These are phyloP conservation scores for Lampris megalopsis DNA, from an alignment of 2,113 vertebrate genomes.

Conservation along the genomic window DNA sequence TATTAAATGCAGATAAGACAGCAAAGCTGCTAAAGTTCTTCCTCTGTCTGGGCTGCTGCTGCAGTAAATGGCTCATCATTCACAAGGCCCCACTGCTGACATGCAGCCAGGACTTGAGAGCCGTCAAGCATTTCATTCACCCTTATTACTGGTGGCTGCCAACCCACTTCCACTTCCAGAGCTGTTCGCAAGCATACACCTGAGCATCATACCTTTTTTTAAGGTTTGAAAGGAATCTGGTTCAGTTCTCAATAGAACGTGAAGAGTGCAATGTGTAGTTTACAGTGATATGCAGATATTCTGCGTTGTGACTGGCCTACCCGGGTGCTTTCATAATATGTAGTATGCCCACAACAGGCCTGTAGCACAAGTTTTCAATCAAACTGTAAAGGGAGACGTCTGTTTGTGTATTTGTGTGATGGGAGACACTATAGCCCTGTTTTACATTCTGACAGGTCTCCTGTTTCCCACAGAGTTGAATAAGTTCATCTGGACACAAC, in stretches of 20 bases:
- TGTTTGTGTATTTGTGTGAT: conserved; percentile 30
- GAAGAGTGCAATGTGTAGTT: no score
- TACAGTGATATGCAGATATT: background rate
- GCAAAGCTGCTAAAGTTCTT: background rate
- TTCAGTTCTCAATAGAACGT: background rate
- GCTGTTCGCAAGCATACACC: background rate
- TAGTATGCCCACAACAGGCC: conserved; percentile 10
- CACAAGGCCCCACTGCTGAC: conserved; percentile 8
- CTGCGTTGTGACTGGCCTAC: background rate
- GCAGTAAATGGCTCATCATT: conserved; percentile 11
- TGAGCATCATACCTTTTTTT: conserved; percentile 7
- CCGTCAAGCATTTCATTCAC: conserved; percentile 25
- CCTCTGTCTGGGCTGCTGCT: background rate
- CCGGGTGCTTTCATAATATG: conserved; percentile 15
- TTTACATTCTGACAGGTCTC: background rate
- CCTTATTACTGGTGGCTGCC: conserved; percentile 31
- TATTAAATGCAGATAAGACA: conserved; percentile 27
- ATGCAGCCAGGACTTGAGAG: conserved; percentile 27
- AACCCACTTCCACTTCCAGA: conserved; percentile 26
- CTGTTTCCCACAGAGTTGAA: no score
- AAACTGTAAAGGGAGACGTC: conserved; percentile 16
- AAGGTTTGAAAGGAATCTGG: conserved; percentile 4
- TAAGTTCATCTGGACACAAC: no score
- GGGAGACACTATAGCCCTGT: background rate
- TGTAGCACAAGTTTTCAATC: conserved; percentile 21